phyloP scores from a whole-genome alignment of 2,888 invertebrate genomes.

The Neoitamus cyanurus region DNA sequence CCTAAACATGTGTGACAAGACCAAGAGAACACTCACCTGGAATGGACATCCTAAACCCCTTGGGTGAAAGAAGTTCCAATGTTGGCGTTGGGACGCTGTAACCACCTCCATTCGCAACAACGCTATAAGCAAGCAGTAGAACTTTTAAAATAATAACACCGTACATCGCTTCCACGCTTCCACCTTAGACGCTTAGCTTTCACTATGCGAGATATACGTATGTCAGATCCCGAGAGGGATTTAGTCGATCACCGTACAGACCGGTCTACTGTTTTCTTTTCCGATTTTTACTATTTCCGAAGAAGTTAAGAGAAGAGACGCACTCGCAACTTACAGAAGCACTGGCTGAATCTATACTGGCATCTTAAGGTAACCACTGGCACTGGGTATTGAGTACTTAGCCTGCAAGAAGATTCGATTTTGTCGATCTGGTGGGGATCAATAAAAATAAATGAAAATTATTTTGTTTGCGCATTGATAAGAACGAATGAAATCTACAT shows the following conservation, averaged over 20 bases:
- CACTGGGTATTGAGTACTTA: background rate
- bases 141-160: background rate
- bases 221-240: background rate
- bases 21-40: conserved; percentile 50
- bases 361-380: background rate
- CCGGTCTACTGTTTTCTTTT: background rate
- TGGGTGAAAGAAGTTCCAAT: conserved; percentile 51
- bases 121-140: background rate
- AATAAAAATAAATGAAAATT: background rate
- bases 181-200: background rate
- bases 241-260: background rate
- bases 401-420: background rate
- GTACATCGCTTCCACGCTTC: background rate
- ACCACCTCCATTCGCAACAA: background rate
- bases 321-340: background rate
- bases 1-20: background rate
- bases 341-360: background rate
- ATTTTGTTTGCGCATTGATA: background rate
- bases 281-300: background rate
- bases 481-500: background rate
- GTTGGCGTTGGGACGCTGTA: conserved; percentile 53
- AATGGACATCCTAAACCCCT: conserved; percentile 54
- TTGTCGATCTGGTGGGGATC: background rate
- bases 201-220: background rate
- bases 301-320: background rate